Evolutionary conservation across 2,113 vertebrate genomes (phyloP).

Genomic region (Sinocyclocheilus rhinocerous): DNA sequence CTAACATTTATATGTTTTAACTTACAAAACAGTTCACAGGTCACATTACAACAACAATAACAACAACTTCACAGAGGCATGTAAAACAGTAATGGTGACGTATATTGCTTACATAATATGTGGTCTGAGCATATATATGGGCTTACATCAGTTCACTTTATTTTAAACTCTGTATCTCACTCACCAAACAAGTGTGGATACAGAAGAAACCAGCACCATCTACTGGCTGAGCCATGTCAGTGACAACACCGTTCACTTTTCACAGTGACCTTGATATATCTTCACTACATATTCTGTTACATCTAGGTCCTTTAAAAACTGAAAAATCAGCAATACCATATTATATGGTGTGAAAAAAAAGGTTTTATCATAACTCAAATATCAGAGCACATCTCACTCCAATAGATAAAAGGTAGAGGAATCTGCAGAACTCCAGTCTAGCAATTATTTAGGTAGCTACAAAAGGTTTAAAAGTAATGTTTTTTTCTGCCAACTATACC

Average conservation of each 20-base stretch:
- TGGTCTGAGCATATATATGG: neutral
- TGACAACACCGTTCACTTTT: neutral
- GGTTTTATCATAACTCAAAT: neutral
- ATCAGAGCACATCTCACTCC: too few species aligned
- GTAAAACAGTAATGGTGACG: neutral
- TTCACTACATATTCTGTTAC: neutral
- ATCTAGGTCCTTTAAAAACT: neutral
- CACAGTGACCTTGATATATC: neutral
- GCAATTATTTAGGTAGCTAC: neutral
- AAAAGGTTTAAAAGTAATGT: neutral
- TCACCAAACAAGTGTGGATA: neutral
- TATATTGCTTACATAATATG: neutral
- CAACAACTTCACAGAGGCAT: neutral
- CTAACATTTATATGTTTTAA: neutral
- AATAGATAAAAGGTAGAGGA: neutral
- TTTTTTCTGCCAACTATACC: neutral
- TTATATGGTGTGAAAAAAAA: neutral
- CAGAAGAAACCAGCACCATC: neutral
- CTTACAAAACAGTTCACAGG: neutral
- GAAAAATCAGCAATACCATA: neutral
- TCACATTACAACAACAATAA: neutral
- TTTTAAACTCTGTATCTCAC: neutral
- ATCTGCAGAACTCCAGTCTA: neutral
- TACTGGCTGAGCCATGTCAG: neutral
- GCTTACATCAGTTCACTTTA: neutral